A percentile compares a stretch with the other conserved stretches of the same genome.
Evolutionary conservation across 2,113 vertebrate species (phyloP).

Genomic region (Octodon degus): DNA sequence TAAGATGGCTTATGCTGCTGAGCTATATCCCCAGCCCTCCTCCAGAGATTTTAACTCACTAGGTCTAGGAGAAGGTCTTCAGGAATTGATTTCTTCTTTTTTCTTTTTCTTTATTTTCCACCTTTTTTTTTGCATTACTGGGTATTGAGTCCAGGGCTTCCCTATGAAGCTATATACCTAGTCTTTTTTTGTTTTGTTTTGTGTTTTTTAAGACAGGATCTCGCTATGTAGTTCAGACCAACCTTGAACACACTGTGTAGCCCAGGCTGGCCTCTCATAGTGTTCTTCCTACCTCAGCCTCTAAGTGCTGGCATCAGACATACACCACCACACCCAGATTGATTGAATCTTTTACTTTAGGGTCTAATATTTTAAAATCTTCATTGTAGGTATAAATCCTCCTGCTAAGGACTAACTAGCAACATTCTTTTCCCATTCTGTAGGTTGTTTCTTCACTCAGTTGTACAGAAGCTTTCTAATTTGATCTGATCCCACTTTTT

Average conservation of each 20-base stretch:
- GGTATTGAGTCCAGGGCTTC: no score
- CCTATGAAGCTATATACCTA: no score
- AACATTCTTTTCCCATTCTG: neutral
- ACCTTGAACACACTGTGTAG: no score
- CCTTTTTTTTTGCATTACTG: no score
- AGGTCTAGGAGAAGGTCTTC: neutral
- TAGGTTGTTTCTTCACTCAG: neutral
- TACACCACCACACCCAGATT: neutral
- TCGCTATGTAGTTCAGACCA: no score
- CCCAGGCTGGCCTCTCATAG: neutral
- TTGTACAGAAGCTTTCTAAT: neutral
- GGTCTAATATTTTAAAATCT: neutral
- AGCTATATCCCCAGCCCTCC: no score
- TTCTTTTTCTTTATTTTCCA: neutral
- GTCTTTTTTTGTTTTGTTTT: no score
- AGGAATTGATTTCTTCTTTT: neutral
- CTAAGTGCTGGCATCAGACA: neutral
- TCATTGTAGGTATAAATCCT: neutral
- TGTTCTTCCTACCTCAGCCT: neutral
- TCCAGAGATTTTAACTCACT: neutral
- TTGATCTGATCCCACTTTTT: neutral
- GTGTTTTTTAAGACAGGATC: no score
- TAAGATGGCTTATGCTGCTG: no score
- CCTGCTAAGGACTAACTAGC: neutral
- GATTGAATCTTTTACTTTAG: neutral